Evolutionary conservation across 2,888 invertebrate species (phyloP).

Genomic region (Pristionchus entomophagus): DNA sequence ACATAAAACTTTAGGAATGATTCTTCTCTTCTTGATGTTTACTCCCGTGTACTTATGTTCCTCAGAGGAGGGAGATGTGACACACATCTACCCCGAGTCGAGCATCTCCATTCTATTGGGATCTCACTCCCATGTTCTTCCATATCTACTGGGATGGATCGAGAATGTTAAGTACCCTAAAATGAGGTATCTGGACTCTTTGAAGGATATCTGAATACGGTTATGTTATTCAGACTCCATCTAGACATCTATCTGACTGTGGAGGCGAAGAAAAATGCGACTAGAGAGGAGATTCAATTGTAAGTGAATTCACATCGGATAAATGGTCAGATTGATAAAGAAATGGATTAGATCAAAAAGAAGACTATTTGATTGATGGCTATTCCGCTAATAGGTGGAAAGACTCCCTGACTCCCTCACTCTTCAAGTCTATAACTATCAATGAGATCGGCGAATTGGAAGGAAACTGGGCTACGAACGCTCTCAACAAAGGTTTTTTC

Average conservation of each 20-base stretch:
- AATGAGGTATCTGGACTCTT: constrained; percentile 79
- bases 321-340: not conserved
- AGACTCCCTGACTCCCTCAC: not conserved
- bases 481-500: not conserved
- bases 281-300: constrained; percentile 59
- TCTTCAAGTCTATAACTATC: constrained; percentile 34
- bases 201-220: too few relatives aligned
- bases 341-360: not conserved
- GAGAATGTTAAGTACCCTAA: constrained; percentile 91
- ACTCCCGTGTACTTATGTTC: constrained; percentile 46
- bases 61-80: constrained; percentile 63
- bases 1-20: not conserved
- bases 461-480: constrained; percentile 5
- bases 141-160: constrained; percentile 88
- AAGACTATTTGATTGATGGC: too few relatives aligned
- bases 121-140: constrained; percentile 83
- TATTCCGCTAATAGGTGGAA: constrained; percentile 41
- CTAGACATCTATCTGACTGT: not conserved
- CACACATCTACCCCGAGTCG: constrained; percentile 51
- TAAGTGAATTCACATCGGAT: constrained; percentile 3
- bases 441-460: constrained; percentile 81
- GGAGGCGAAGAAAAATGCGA: constrained; percentile 83
- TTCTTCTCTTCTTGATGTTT: constrained; percentile 17
- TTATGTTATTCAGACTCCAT: not conserved
- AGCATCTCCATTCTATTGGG: not conserved